A percentile compares a stretch with the other conserved stretches of the same genome.
These are phyloP conservation scores for Batillaria attramentaria DNA, from an alignment of 1,140 invertebrate genomes.

Conservation along the genomic window DNA sequence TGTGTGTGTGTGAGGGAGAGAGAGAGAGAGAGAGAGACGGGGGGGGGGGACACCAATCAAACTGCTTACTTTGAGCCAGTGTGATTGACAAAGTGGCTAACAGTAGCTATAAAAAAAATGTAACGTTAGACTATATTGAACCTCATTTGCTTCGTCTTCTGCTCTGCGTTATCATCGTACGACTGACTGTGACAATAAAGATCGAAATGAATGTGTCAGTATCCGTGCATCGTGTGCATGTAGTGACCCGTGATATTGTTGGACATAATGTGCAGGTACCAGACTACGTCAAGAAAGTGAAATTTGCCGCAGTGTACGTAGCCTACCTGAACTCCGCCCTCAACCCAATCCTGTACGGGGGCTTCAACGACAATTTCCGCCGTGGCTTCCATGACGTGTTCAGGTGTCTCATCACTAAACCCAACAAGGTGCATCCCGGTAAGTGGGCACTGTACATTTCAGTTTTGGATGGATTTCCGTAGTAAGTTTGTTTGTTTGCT, in stretches of 20 bases:
- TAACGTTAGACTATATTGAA: too few species aligned
- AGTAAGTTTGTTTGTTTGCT: too few species aligned
- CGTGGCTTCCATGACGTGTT: conserved; percentile 63
- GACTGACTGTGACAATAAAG: not conserved
- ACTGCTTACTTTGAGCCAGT: not conserved
- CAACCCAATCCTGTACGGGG: conserved; percentile 75
- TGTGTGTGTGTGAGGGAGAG: not conserved
- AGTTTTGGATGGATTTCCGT: too few species aligned
- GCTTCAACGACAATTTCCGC: conserved; percentile 73
- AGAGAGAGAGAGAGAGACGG: not conserved
- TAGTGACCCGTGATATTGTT: not conserved
- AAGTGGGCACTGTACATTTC: not conserved
- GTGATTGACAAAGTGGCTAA: not conserved
- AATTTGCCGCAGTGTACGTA: conserved; percentile 72
- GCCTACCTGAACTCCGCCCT: conserved; percentile 75
- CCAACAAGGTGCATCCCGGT: conserved; percentile 54
- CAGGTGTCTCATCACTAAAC: conserved; percentile 49
- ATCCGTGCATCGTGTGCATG: not conserved
- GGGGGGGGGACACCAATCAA: too few species aligned
- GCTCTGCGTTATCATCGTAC: not conserved
- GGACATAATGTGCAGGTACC: conserved; percentile 60
- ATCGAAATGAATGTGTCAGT: not conserved
- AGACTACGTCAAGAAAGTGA: conserved; percentile 68
- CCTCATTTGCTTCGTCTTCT: not conserved
- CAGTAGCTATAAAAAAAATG: not conserved